Conservation (phyloP, 1,140 invertebrate species). For the Monochamus saltuarius region DNA sequence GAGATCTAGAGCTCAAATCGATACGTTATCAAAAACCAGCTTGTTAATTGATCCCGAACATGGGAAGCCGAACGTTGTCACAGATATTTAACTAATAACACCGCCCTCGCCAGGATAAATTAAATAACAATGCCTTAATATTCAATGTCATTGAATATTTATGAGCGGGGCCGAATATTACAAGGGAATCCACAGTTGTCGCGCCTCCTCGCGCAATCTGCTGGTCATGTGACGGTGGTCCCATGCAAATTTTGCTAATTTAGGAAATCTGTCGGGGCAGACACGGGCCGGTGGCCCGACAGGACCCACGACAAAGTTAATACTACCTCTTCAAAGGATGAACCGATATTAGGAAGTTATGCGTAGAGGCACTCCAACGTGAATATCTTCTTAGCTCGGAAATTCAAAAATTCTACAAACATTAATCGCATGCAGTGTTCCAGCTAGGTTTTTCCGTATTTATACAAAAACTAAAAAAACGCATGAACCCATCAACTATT, state of each 20-base stretch:
- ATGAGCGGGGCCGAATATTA: slow-evolving; percentile 18
- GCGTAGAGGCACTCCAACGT: not conserved
- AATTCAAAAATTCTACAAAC: too few relatives aligned
- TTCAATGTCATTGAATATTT: slow-evolving; percentile 21
- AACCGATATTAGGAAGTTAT: not conserved
- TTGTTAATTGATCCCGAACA: not conserved
- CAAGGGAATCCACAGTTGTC: slow-evolving; percentile 20
- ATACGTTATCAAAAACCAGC: too few relatives aligned
- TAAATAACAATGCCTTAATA: slow-evolving; percentile 18
- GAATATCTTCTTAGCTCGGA: too few relatives aligned
- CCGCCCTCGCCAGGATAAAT: slow-evolving; percentile 7
- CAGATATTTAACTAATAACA: not conserved
- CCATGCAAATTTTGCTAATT: slow-evolving; percentile 36
- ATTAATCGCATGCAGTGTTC: too few relatives aligned
- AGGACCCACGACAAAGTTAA: slow-evolving; percentile 13
- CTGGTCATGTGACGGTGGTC: slow-evolving; percentile 27
- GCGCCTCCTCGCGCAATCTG: slow-evolving; percentile 18
- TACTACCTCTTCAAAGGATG: not conserved
- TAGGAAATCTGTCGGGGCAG: slow-evolving; percentile 30
- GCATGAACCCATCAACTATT: too few relatives aligned
- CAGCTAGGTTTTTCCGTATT: too few relatives aligned
- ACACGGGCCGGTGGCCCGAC: slow-evolving; percentile 26
- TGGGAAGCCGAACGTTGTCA: slow-evolving; percentile 1
- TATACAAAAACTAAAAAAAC: too few relatives aligned
- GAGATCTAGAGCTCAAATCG: too few relatives aligned